Percentiles rank a stretch among this genome's conserved stretches.
Evolutionary conservation across 2,113 vertebrate genomes (phyloP).

Genomic region (Suricata suricatta): DNA sequence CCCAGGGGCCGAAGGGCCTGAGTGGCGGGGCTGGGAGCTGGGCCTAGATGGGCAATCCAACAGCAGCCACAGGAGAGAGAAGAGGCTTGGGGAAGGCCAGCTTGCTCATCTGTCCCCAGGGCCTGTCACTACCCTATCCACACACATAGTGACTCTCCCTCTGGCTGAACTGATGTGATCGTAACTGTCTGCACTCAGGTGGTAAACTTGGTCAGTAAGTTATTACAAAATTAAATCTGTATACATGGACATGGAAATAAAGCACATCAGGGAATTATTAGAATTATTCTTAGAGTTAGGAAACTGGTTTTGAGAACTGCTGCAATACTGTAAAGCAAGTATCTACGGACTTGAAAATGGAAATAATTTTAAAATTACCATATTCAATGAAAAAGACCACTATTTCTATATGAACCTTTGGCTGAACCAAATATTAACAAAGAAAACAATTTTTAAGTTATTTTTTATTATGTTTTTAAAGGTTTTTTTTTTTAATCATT

Average conservation of each 20-base stretch:
- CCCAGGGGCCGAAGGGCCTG: neutral
- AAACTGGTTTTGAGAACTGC: constrained; percentile 25
- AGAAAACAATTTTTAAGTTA: neutral
- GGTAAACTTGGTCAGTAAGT: neutral
- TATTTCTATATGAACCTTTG: neutral
- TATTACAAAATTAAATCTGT: constrained; percentile 1
- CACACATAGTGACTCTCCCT: neutral
- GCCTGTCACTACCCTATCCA: neutral
- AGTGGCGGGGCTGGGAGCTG: neutral
- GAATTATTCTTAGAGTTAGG: neutral
- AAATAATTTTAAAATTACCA: neutral
- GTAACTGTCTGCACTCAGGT: neutral
- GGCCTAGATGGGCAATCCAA: neutral
- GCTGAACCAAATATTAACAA: neutral
- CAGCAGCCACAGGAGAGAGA: neutral
- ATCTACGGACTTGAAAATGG: neutral
- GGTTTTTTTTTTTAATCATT: too few relatives aligned
- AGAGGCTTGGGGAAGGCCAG: neutral
- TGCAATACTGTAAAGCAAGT: neutral
- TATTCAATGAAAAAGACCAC: neutral
- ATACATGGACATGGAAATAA: neutral
- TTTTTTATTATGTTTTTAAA: neutral
- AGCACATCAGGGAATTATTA: neutral
- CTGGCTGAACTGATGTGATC: neutral
- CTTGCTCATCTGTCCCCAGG: neutral